Base-by-base conservation (phyloP, 2,888 invertebrate genomes). In the Diachrysia chrysitis region DNA sequence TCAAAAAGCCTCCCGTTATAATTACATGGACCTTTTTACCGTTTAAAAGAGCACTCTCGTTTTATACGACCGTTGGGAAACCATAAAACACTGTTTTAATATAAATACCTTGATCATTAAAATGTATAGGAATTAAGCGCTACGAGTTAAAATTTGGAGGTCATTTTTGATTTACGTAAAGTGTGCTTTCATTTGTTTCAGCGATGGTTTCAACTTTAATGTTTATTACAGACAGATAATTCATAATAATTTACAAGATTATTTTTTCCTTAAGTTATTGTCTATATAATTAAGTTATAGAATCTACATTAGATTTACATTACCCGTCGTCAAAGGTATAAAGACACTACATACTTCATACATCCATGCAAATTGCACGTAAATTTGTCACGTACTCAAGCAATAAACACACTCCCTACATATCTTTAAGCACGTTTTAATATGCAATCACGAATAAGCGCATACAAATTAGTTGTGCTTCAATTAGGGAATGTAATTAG, bases 401-500 rank as follows among this genome's bases (percentile, higher is more conserved):
- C 58, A 58, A 67, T 60, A 58, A 66, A 12, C 37, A 9, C 42
- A 10, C 42, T 19, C 51, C 56, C 62, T 19, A 14, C 58, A 53
- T 23, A 35, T 65, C 42, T 65, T 65, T 48, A 71, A 73, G 65
- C 66, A 71, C 72, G 69, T 63, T 61, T 55, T 67, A 66, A 67
- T 64, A 70, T 69, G 69, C 60, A 42, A 58, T 64, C 59, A 35
- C 63, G 68, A 79, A 76, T 59, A 77, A 68, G 56, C 69, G 68
- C 73, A 69, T 78, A 79, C 83, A 85, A 87, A 89, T 89, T 87
- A 87, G 85, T 85, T 79, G 77, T 83, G 80, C 82, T 85, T 87
- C 83, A 90, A 90, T 91, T 90, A 90, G 83, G 84, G 79, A 87
- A 87, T 89, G 83, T 88, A 90, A 89, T 91, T 90, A 90, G 85